A percentile compares a stretch with the other conserved stretches of the same genome.
phyloP scores from a whole-genome alignment of 2,888 invertebrate genomes.

The Eilema depressum region DNA sequence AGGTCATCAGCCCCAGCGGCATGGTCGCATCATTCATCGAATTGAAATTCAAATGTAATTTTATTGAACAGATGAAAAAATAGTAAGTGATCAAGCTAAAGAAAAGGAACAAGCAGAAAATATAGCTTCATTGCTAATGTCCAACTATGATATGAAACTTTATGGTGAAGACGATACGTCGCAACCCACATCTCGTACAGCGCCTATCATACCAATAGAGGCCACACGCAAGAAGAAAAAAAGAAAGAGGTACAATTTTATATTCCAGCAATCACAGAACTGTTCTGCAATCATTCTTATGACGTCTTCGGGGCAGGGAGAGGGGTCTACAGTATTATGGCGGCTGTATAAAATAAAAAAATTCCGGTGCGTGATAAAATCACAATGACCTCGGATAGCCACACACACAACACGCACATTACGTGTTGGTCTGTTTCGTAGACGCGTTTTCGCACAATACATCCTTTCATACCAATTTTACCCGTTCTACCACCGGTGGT shows the following conservation, averaged over 20 bases:
- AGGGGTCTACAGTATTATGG: background rate
- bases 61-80: conserved; percentile 62
- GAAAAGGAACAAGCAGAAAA: conserved; percentile 74
- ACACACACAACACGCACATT: too few species aligned
- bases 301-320: background rate
- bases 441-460: too few species aligned
- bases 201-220: conserved; percentile 73
- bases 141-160: conserved; percentile 73
- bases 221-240: conserved; percentile 78
- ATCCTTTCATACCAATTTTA: too few species aligned
- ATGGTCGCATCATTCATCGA: background rate
- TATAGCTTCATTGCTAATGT: conserved; percentile 70
- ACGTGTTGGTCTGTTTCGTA: too few species aligned
- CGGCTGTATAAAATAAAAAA: background rate
- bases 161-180: conserved; percentile 82
- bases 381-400: too few species aligned
- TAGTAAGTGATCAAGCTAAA: conserved; percentile 63
- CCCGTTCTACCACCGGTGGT: too few species aligned
- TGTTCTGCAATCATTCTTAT: too few species aligned
- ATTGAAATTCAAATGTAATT: background rate
- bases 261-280: background rate
- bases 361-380: background rate
- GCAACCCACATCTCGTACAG: conserved; percentile 77
- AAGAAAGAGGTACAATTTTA: conserved; percentile 70
- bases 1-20: background rate